Percentiles rank a stretch among this genome's conserved stretches.
Conservation (phyloP, 2,888 invertebrate genomes). For the Cheilosia vulpina region DNA sequence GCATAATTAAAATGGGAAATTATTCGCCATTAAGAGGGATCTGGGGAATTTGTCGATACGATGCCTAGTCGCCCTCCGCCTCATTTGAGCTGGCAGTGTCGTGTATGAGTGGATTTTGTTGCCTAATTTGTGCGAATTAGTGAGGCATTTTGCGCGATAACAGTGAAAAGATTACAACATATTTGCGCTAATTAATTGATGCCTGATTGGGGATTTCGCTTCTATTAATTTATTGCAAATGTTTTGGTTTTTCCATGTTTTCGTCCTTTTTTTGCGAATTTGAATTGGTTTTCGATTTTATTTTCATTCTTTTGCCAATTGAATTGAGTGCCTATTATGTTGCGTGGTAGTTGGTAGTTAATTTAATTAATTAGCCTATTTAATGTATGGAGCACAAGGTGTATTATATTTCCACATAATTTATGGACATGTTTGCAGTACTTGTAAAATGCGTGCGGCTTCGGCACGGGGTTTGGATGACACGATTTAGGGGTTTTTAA, state of each 20-base stretch:
- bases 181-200: slow-evolving; percentile 69
- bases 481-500: not conserved
- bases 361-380: slow-evolving; percentile 45
- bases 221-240: slow-evolving; percentile 22
- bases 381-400: slow-evolving; percentile 7
- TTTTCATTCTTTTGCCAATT: not conserved
- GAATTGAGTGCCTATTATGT: slow-evolving; percentile 30
- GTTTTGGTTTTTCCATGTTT: slow-evolving; percentile 18
- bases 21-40: slow-evolving; percentile 57
- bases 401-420: not conserved
- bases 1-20: slow-evolving; percentile 71
- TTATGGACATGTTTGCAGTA: not conserved
- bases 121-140: slow-evolving; percentile 59
- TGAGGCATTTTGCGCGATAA: slow-evolving; percentile 51
- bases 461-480: not conserved
- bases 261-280: not conserved
- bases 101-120: slow-evolving; percentile 5
- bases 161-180: slow-evolving; percentile 47
- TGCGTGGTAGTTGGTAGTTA: slow-evolving; percentile 1
- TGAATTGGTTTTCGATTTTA: not conserved
- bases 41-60: slow-evolving; percentile 46
- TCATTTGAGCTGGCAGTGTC: not conserved
- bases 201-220: slow-evolving; percentile 55
- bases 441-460: not conserved
- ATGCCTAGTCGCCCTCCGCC: not conserved